Evolutionary conservation across 2,888 invertebrate species (phyloP).

Genomic region (Apoderus coryli): DNA sequence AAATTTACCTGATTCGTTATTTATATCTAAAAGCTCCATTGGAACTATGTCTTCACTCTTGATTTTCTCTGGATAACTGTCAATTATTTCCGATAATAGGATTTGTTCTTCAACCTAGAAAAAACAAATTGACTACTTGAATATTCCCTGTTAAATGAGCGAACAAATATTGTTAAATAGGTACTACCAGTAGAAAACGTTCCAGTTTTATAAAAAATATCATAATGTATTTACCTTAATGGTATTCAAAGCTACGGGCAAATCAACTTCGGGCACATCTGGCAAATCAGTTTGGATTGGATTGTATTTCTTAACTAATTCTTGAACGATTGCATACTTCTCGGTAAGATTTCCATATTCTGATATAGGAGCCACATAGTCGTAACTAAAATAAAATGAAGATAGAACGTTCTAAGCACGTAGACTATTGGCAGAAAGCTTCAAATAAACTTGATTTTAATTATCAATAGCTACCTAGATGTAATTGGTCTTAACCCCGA

Average conservation of each 20-base stretch:
- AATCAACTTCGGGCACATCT: conserved; percentile 52
- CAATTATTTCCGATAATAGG: conserved; percentile 17
- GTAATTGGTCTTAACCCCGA: conserved; percentile 13
- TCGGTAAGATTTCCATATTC: conserved; percentile 53
- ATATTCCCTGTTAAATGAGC: too few species aligned
- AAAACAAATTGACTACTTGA: too few species aligned
- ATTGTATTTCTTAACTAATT: conserved; percentile 32
- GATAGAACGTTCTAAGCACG: too few species aligned
- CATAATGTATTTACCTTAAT: conserved; percentile 34
- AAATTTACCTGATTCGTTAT: conserved; percentile 33
- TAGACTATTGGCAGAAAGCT: too few species aligned
- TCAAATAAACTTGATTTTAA: too few species aligned
- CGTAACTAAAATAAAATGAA: conserved; percentile 12
- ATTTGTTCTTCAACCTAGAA: conserved; percentile 28
- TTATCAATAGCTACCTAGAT: conserved; percentile 11
- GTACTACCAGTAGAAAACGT: too few species aligned
- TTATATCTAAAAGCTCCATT: conserved; percentile 28
- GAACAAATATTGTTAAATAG: too few species aligned
- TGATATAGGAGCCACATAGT: conserved; percentile 13
- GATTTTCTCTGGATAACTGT: conserved; percentile 12
- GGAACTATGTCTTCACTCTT: conserved; percentile 13
- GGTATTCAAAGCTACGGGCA: conserved; percentile 70
- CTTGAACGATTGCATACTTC: conserved; percentile 47
- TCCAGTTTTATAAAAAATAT: not conserved
- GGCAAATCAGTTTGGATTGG: conserved; percentile 26